Evolutionary conservation across 2,888 invertebrate genomes (phyloP), one percentile per base, ranked within the genome.

Genomic region (Troides oblongomaculatus): DNA sequence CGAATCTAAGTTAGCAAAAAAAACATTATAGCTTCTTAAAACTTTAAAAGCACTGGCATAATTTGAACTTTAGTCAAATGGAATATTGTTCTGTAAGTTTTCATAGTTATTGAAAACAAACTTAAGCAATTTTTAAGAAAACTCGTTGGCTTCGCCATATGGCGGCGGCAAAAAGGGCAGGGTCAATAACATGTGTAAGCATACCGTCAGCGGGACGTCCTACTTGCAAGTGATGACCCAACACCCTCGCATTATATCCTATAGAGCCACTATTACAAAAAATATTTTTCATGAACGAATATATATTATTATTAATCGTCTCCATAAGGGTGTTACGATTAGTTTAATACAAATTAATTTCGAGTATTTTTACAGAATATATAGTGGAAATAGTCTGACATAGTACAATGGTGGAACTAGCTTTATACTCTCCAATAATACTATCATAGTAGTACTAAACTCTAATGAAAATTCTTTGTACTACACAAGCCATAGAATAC

Each of bases 141-240:
- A 84, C 86, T 82, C 80, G 84, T 78, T 77, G 81, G 78, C 86
- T 91, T 89, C 87, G 78, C 87, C 91, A 89, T 88, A 90, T 91
- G 90, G 88, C 83, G 82, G 81, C 85, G 86, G 90, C 87, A 87
- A 90, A 30, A 89, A 86, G 89, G 86, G 85, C 81, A 84, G 87
- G 89, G 91, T 91, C 92, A 91, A 90, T 89, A 91, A 89, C 90
- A 90, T 86, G 85, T 81, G 83, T 83, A 82, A 82, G 84, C 83
- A 84, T 86, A 84, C 81, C 84, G 86, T 81, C 87, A 86, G 86
- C 86, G 84, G 88, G 86, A 84, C 87, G 88, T 82, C 83, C 86
- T 86, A 87, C 86, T 89, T 88, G 84, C 83, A 81, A 79, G 79
- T 79, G 82, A 82, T 87, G 88, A 84, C 85, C 87, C 81, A 81